Base-by-base conservation (phyloP, 92 coral and sea anemone species). In the Epizoanthus illoricatus region DNA sequence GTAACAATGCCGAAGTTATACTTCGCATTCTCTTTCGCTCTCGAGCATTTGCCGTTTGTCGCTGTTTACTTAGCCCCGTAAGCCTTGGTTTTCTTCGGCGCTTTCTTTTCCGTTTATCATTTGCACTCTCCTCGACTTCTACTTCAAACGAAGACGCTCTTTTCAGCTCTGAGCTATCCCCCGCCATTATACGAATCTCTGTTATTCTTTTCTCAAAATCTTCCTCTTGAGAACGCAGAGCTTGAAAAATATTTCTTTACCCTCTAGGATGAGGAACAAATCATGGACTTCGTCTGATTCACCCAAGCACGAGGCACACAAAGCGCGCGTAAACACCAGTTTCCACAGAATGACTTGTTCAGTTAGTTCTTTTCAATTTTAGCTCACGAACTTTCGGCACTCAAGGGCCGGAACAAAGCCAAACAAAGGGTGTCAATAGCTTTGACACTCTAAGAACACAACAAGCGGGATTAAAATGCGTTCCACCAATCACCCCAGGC, bases 31-130 rank as follows among this genome's bases (percentile, higher is more conserved):
- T 85, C 17, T 74, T 67, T 45, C 99, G 84, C 75, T 96, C 99
- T 52, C 99, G 87, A 11, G 95, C 99, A 80, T 96, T 96, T 3
- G 99, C 99, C 11, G 92, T 91, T 65, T 92, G 98, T 36, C 99
- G 89, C 72, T 96, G 98, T 85, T 96, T 94, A 82, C 99, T 96
- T 21, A 96, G 86, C 0, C 99, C 99, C 2, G 99, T 96, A 0
- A 96, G 87, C 13, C 98, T 73, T 40, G 98, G 98, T 40, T 90
- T 96, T 62, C 99, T 76, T 74, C 99, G 76, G 10, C 98, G 91
- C 57, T 87, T 89, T 59, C 92, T 76, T 39, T 79, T 88, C 79
- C 68, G 81, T 28, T 76, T 88, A 10, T 43, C 47, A 36, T 54
- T 67, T 66, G 76, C 9, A 12, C 45, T 66, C 57, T 80, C 76